Conservation (phyloP, 2,888 invertebrate species). For the Maniola hyperantus region DNA sequence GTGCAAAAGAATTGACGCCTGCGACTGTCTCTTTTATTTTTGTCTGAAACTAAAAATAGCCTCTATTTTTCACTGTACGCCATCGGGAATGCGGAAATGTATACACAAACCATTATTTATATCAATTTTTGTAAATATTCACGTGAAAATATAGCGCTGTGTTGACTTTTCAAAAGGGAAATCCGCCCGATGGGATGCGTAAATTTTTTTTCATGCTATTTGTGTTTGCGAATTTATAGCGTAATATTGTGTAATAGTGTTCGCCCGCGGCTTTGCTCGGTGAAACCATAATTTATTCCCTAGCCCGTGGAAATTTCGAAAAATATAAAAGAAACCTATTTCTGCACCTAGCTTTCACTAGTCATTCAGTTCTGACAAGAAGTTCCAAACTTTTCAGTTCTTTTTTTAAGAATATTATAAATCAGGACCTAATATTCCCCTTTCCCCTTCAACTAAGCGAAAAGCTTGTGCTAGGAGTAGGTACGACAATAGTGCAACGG, state of each 20-base stretch:
- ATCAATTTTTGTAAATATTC: conserved; percentile 27
- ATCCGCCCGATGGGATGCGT: conserved; percentile 7
- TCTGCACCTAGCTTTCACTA: too few relatives aligned
- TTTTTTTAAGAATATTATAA: too few relatives aligned
- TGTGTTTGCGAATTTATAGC: conserved; percentile 4
- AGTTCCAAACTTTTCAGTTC: too few relatives aligned
- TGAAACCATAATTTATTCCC: too few relatives aligned
- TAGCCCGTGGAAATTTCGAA: too few relatives aligned
- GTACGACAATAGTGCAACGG: too few relatives aligned
- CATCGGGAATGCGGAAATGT: conserved; percentile 8
- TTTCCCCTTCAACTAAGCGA: too few relatives aligned
- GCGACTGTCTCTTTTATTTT: background rate
- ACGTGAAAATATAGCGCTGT: conserved; percentile 18
- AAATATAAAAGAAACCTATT: too few relatives aligned
- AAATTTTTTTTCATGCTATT: background rate
- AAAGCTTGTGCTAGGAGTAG: too few relatives aligned
- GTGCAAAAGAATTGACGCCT: conserved; percentile 3
- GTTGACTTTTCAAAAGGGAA: conserved; percentile 31
- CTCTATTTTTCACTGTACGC: conserved; percentile 9
- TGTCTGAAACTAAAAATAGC: conserved; percentile 6
- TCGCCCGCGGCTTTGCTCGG: too few relatives aligned
- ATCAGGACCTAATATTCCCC: too few relatives aligned
- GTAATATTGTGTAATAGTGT: background rate
- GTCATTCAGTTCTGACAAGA: too few relatives aligned
- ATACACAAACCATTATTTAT: conserved; percentile 18